These are phyloP conservation scores for Falcunculus frontatus DNA, from an alignment of 2,113 vertebrate genomes.

Conservation along the genomic window DNA sequence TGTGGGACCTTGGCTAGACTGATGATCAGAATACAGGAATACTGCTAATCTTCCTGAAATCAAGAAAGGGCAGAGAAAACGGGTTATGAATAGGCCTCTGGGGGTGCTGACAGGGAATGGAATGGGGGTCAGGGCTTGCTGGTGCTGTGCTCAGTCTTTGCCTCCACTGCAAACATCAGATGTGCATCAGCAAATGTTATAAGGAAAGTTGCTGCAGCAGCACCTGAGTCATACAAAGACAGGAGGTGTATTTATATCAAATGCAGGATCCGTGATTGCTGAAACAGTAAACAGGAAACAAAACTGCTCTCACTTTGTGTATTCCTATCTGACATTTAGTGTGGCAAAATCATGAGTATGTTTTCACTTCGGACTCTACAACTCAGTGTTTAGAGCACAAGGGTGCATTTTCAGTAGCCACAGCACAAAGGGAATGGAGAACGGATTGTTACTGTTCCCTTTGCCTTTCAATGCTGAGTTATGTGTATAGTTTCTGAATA, in stretches of 20 bases:
- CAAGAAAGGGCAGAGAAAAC: not conserved
- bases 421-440: not conserved
- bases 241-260: not conserved
- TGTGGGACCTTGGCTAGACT: not conserved
- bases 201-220: not conserved
- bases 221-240: not conserved
- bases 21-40: not conserved
- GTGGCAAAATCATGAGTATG: not conserved
- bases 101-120: not conserved
- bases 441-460: not conserved
- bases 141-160: not conserved
- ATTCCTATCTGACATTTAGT: not conserved
- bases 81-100: not conserved
- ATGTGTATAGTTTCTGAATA: not conserved
- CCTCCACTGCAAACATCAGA: not conserved
- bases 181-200: not conserved
- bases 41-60: not conserved
- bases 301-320: not conserved
- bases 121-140: not conserved
- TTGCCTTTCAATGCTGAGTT: not conserved
- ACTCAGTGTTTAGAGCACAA: not conserved
- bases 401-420: not conserved
- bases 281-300: not conserved
- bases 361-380: not conserved
- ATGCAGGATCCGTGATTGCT: not conserved